Percentiles rank a stretch among this genome's conserved stretches.
Evolutionary conservation across 2,113 vertebrate genomes (phyloP).

Genomic region (Felis chaus): DNA sequence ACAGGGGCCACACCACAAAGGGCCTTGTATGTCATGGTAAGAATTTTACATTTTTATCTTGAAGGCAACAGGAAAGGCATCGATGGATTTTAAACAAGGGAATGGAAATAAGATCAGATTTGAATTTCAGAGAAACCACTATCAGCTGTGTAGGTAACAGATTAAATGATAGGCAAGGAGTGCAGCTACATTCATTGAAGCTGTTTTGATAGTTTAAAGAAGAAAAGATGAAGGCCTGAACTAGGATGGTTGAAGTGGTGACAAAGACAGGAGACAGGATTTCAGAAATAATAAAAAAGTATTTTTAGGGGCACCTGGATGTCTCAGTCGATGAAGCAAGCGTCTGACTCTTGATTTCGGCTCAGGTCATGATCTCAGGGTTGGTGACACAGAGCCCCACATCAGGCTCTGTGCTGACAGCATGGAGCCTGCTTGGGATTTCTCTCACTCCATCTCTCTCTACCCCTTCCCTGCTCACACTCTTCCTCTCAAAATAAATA

Average conservation of each 20-base stretch:
- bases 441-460: no score
- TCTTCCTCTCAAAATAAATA: no score
- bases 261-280: not conserved
- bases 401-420: no score
- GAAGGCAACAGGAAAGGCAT: not conserved
- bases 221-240: not conserved
- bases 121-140: slow-evolving; percentile 24
- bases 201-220: not conserved
- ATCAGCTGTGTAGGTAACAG: not conserved
- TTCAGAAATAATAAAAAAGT: not conserved
- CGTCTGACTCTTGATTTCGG: no score
- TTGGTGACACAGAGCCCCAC: no score
- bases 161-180: not conserved
- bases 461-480: no score
- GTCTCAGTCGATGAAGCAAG: no score
- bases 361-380: no score
- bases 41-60: not conserved
- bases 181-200: not conserved
- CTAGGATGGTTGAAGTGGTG: not conserved
- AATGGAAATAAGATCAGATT: not conserved
- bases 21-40: not conserved
- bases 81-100: not conserved
- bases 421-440: no score
- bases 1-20: not conserved
- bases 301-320: no score